Conservation (phyloP, 2,113 vertebrate species). For the Pomatorhinus ruficollis region DNA sequence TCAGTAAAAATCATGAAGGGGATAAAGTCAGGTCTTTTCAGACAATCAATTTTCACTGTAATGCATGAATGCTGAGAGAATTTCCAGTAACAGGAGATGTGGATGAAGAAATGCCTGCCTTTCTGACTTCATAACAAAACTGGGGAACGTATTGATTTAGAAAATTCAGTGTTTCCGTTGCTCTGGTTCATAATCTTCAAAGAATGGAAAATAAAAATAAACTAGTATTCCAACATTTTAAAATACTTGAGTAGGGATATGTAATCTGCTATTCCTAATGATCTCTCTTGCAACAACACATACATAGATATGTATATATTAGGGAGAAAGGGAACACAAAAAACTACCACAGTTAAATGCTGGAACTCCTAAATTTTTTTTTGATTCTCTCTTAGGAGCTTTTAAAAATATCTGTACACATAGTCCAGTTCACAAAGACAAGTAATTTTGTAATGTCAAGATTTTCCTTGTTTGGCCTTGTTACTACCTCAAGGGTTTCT, state of each 20-base stretch:
- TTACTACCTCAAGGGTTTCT: neutral
- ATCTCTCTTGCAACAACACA: neutral
- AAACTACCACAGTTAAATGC: neutral
- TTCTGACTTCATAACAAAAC: neutral
- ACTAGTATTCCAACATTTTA: neutral
- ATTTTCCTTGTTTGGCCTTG: neutral
- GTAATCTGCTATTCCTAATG: neutral
- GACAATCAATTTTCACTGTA: neutral
- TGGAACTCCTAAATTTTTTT: neutral
- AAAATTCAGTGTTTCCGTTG: neutral
- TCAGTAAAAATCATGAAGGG: neutral
- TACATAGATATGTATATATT: too few relatives aligned
- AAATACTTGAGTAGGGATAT: neutral
- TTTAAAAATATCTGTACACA: neutral
- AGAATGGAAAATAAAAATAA: neutral
- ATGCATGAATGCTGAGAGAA: neutral
- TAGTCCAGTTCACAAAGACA: neutral
- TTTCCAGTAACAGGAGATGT: neutral
- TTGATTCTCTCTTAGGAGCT: neutral
- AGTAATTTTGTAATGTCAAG: neutral
- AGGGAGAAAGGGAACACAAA: neutral
- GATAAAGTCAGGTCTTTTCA: neutral
- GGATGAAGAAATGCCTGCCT: neutral
- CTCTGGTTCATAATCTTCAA: neutral
- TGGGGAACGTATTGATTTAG: neutral